Base-by-base conservation (phyloP, 2,113 vertebrate species). In the Morone saxatilis region DNA sequence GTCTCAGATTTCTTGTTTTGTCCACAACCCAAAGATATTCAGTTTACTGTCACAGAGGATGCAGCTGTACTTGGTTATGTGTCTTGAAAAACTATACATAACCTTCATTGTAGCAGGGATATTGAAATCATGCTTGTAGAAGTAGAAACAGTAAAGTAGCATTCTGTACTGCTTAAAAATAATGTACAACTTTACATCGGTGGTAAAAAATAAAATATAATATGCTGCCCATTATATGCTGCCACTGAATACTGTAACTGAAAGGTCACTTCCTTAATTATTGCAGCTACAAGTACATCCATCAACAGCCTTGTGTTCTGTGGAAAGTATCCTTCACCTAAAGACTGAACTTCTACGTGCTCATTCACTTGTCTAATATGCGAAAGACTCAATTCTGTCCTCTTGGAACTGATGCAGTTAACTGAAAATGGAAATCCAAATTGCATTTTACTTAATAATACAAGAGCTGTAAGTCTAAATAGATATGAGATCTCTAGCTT, bases 341-440 rank as follows among this genome's bases (percentile, higher is more conserved):
- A 73, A 60, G 16, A 16, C 25, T 25, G 5, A 59, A 25, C 25
- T 48, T 17, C n/a, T 59, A 36, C 38, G 4, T 50, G 50, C 43
- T 70, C 22, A 5, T 31, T 71, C 16, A 78, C 22, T 47, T 60
- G 12, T 22, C 50, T 22, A 43, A 84, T 17, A 19, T 40, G 45
- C 57, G 20, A 71, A 40, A 57, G 67, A 25, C 25, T 84, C 19
- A 31, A 17, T 45, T 71, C 22, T 36, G 36, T 41, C 76, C 12
- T 41, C 48, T 69, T 47, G 45, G 7, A 83, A 41, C 17, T 47
- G 9, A 81, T 69, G 62, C 19, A 14, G 56, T 72, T 50, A 25
- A 47, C 6, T 38, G 40, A 61, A 31, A 53, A 20, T 43, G 9
- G 36, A 53, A 71, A 47, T 22, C 16, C 6, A 22, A 65, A 16